These are phyloP conservation scores for Sympetrum striolatum DNA, from an alignment of 2,888 invertebrate genomes.

Conservation along the genomic window DNA sequence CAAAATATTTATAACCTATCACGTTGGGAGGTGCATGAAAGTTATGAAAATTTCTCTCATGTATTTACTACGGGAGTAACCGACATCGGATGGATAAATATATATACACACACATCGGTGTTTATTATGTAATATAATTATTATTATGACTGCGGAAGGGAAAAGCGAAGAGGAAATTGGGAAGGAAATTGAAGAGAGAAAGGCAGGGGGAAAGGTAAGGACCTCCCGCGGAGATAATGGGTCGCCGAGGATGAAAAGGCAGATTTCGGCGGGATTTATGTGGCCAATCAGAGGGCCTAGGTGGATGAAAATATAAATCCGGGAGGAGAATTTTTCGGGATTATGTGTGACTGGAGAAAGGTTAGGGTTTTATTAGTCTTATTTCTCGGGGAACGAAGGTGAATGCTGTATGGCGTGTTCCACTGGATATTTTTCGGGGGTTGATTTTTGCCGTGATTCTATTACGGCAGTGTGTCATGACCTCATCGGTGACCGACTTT, in stretches of 20 bases:
- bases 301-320: not conserved
- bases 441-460: not conserved
- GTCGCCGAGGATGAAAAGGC: not conserved
- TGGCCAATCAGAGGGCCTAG: not conserved
- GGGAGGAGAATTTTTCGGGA: not conserved
- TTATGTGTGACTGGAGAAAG: not conserved
- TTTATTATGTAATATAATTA: too few species aligned
- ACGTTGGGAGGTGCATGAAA: too few species aligned
- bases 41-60: too few species aligned
- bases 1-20: too few species aligned
- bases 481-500: not conserved
- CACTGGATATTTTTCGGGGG: not conserved
- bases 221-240: not conserved
- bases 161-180: not conserved
- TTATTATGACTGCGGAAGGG: not conserved
- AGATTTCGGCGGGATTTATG: not conserved
- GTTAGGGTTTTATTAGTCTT: not conserved
- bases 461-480: not conserved
- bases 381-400: not conserved
- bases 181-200: not conserved
- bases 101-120: too few species aligned
- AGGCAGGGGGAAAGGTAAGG: not conserved
- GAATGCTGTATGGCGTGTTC: not conserved
- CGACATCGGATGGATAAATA: too few species aligned
- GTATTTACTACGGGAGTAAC: too few species aligned